These are phyloP conservation scores for Sebastiscus albofasciatus DNA, from an alignment of 2,797 vertebrate species.

Conservation along the genomic window DNA sequence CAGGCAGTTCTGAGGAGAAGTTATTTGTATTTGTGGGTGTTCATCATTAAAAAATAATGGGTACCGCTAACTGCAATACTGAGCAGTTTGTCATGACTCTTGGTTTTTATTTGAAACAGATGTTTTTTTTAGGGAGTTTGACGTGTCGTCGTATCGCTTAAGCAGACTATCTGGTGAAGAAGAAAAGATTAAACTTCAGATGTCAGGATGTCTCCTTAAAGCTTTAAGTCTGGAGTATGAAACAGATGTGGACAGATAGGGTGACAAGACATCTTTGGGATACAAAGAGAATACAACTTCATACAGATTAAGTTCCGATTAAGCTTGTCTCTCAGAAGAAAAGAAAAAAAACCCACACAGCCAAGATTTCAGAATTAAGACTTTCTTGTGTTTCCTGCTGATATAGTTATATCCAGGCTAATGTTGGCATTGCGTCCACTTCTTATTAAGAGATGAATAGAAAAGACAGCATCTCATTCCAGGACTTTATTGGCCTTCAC, in stretches of 20 bases:
- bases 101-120: slow-evolving; percentile 3
- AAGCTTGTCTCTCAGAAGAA: background rate
- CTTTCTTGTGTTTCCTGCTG: background rate
- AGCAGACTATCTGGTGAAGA: slow-evolving; percentile 33
- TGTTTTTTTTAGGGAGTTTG: background rate
- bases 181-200: slow-evolving; percentile 42
- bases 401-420: background rate
- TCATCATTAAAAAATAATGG: background rate
- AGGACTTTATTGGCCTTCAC: background rate
- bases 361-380: background rate
- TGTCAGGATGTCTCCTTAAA: slow-evolving; percentile 64
- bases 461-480: slow-evolving; percentile 8
- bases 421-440: background rate
- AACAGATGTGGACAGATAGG: slow-evolving; percentile 35
- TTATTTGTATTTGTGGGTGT: background rate
- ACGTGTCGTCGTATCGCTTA: background rate
- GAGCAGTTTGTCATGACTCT: background rate
- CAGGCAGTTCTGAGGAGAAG: slow-evolving; percentile 1
- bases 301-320: background rate
- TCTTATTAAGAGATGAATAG: background rate
- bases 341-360: background rate
- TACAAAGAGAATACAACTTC: slow-evolving; percentile 2
- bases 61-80: background rate
- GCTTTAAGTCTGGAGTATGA: slow-evolving; percentile 64
- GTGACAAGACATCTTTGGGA: slow-evolving; percentile 59